Conservation (phyloP, 1,140 invertebrate genomes). For the Neotoxoptera formosana region DNA sequence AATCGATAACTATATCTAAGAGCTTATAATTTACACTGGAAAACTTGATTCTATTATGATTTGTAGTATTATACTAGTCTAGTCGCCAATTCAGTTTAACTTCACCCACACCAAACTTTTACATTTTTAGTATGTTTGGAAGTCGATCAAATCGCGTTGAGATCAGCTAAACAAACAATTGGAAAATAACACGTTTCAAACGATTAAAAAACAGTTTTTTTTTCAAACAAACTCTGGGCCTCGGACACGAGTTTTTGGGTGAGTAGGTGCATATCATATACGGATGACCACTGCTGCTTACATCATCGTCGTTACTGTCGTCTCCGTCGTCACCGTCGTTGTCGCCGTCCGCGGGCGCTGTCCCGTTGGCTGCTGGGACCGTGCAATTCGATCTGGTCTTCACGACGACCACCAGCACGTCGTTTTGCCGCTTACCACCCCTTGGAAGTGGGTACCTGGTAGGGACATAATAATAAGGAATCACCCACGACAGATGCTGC, state of each 20-base stretch:
- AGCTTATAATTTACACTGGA: background rate
- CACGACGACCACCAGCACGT: conserved; percentile 46
- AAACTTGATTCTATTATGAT: background rate
- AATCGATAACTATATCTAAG: background rate
- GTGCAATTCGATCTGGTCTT: conserved; percentile 31
- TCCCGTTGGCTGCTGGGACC: background rate
- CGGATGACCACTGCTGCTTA: background rate
- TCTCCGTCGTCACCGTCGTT: background rate
- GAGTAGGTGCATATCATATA: background rate
- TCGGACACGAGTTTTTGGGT: background rate
- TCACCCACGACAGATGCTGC: conserved; percentile 20
- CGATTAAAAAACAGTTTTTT: too few species aligned
- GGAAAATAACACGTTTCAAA: too few species aligned
- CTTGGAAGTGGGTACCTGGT: conserved; percentile 12
- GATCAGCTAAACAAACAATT: too few species aligned
- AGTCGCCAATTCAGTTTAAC: background rate
- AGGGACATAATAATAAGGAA: conserved; percentile 44
- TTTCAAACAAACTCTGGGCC: background rate
- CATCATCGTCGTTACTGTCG: background rate
- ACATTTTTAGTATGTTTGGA: background rate
- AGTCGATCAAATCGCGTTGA: too few species aligned
- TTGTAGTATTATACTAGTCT: background rate
- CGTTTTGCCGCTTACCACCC: background rate
- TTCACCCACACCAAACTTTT: background rate
- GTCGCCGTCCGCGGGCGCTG: background rate